Evolutionary conservation across 1,140 invertebrate genomes (phyloP).

Genomic region (Drosophila pandora): DNA sequence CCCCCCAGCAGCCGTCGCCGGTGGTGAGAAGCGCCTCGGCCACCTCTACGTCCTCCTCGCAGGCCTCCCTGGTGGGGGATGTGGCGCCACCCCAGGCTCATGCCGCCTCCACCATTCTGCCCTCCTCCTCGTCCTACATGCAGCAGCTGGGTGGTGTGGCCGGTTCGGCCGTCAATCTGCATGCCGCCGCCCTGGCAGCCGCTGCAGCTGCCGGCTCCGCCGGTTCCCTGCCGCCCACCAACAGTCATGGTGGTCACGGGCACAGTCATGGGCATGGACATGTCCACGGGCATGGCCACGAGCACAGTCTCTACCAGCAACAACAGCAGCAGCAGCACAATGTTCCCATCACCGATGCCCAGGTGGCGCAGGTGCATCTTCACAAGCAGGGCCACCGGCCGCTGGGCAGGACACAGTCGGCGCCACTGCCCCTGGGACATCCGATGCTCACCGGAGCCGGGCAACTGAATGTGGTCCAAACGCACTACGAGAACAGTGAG

Average conservation of each 20-base stretch:
- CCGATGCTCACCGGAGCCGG: slow-evolving; percentile 90
- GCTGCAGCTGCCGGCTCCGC: slow-evolving; percentile 55
- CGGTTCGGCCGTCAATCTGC: slow-evolving; percentile 67
- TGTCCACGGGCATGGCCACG: slow-evolving; percentile 9
- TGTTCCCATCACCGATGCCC: slow-evolving; percentile 84
- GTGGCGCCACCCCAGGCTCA: slow-evolving; percentile 78
- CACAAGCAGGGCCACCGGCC: slow-evolving; percentile 91
- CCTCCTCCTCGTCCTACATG: slow-evolving; percentile 68
- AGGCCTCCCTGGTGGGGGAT: slow-evolving; percentile 74
- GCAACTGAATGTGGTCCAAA: slow-evolving; percentile 78
- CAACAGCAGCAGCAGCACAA: slow-evolving; percentile 37
- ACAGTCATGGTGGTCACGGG: slow-evolving; percentile 38
- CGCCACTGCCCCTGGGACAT: slow-evolving; percentile 96
- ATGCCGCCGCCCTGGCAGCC: slow-evolving; percentile 59
- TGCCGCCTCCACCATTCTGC: slow-evolving; percentile 69
- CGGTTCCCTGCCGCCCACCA: slow-evolving; percentile 50
- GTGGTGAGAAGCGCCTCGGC: slow-evolving; percentile 78
- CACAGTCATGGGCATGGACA: slow-evolving; percentile 26
- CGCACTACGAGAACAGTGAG: slow-evolving; percentile 88
- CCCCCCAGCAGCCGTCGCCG: slow-evolving; percentile 71
- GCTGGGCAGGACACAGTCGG: slow-evolving; percentile 95
- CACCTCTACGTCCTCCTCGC: slow-evolving; percentile 78
- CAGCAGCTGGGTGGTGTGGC: slow-evolving; percentile 43
- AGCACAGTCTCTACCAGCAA: not conserved
- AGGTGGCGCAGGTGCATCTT: slow-evolving; percentile 88